phyloP scores from a whole-genome alignment of 2,113 vertebrate species.

The Nyctereutes procyonoides region DNA sequence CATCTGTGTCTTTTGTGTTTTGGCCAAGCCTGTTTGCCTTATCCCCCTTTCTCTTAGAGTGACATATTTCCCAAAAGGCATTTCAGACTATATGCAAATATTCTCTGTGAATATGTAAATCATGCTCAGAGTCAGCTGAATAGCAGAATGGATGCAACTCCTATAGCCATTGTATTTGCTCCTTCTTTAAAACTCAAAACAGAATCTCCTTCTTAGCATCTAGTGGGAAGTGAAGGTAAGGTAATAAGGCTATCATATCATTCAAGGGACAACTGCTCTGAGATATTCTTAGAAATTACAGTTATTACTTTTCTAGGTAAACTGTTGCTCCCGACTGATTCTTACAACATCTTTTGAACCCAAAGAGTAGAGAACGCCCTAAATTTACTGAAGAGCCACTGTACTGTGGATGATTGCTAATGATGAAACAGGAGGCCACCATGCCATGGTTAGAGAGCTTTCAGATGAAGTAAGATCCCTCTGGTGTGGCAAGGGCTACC shows the following conservation, averaged over 20 bases:
- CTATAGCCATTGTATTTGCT: not conserved
- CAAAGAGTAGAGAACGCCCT: not conserved
- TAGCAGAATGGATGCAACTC: not conserved
- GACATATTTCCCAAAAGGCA: not conserved
- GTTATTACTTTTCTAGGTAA: not conserved
- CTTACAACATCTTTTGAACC: not conserved
- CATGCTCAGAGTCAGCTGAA: not conserved
- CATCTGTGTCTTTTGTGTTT: not conserved
- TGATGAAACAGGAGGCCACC: not conserved
- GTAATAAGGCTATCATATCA: not conserved
- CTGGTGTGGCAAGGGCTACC: not conserved
- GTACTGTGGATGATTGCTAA: not conserved
- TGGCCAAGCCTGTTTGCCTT: not conserved
- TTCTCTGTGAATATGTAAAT: not conserved
- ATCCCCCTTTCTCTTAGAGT: not conserved
- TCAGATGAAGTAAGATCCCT: not conserved
- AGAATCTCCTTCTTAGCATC: not conserved
- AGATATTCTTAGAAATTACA: constrained; percentile 39
- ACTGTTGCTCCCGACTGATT: not conserved
- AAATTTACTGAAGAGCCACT: not conserved
- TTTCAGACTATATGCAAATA: not conserved
- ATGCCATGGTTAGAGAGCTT: not conserved
- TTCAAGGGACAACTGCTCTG: not conserved
- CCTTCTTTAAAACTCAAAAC: not conserved
- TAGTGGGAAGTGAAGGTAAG: not conserved